Evolutionary conservation across 2,888 invertebrate genomes (phyloP).

Genomic region (Nomada goodeniana): DNA sequence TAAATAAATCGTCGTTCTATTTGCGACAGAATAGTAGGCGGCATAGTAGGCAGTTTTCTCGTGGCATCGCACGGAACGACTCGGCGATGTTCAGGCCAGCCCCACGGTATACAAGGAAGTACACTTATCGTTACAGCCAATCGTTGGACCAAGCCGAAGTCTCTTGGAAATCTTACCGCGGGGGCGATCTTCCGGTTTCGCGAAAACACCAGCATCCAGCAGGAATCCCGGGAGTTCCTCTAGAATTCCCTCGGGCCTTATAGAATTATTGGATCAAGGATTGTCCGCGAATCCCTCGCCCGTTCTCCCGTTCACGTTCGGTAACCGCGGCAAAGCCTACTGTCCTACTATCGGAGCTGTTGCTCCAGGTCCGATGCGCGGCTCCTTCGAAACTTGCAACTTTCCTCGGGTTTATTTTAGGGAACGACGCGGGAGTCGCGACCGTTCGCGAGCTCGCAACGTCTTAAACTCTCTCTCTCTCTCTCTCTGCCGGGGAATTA

Average conservation of each 20-base stretch:
- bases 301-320: slow-evolving; percentile 20
- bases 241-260: slow-evolving; percentile 42
- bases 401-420: slow-evolving; percentile 27
- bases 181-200: slow-evolving; percentile 62
- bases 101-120: slow-evolving; percentile 77
- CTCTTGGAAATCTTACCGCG: slow-evolving; percentile 72
- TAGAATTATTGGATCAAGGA: slow-evolving; percentile 56
- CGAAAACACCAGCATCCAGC: slow-evolving; percentile 49
- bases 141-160: slow-evolving; percentile 48
- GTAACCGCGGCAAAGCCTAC: not conserved
- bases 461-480: slow-evolving; percentile 9
- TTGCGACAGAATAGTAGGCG: too few relatives aligned
- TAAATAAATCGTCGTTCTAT: too few relatives aligned
- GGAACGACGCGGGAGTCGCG: not conserved
- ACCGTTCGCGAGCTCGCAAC: not conserved
- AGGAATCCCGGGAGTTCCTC: slow-evolving; percentile 63
- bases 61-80: slow-evolving; percentile 26
- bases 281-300: slow-evolving; percentile 33
- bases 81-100: slow-evolving; percentile 56
- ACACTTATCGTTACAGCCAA: slow-evolving; percentile 72
- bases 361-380: not conserved
- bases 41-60: not conserved
- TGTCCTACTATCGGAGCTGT: not conserved
- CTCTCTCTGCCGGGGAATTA: slow-evolving; percentile 15
- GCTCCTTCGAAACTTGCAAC: too few relatives aligned